Base-by-base conservation (phyloP, 2,113 vertebrate species). In the Calonectris borealis region DNA sequence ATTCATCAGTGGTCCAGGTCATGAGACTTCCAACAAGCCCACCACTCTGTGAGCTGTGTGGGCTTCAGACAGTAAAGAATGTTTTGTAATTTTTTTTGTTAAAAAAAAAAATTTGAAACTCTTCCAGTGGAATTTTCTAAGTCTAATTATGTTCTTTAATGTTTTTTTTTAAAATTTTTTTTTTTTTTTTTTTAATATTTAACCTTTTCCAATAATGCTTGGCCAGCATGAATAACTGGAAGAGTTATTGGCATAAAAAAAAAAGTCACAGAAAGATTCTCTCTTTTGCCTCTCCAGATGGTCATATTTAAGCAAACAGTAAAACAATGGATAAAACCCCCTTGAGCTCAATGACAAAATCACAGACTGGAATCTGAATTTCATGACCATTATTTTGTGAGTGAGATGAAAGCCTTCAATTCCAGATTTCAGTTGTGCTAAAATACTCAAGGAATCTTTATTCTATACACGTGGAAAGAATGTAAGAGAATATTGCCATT, bases 391-490 rank as follows among this genome's bases (percentile, higher is more conserved):
- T 79, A 60, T 91, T 95, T 94, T 19, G 4, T 68, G 92, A 93
- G 83, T n/a, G 72, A 92, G 85, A 85, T 25, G 17, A n/a, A 92
- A 95, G 69, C 44, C 61, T 95, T 93, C 85, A 49, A 31, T 76
- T 87, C 86, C 91, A 96, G 78, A 64, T 79, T 82, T 93, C 84
- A 72, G 78, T 49, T 91, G 81, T 91, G 84, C 62, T 91, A 89
- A 96, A 96, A 89, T 65, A 95, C 73, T 95, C 70, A 89, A 76
- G 44, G 4, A 80, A 89, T 46, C 49, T 61, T 94, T 57, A 68
- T 52, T 61, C 86, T 78, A 40, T 32, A n/a, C 5, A 55, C 0
- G 0, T 76, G 93, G 93, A 96, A 97, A 94, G 94, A 97, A 95
- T 87, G 78, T 82, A 78, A 72, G 48, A 90, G 34, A 60, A 40